Base-by-base conservation (phyloP, 2,113 vertebrate species). In the Anoura caudifer region DNA sequence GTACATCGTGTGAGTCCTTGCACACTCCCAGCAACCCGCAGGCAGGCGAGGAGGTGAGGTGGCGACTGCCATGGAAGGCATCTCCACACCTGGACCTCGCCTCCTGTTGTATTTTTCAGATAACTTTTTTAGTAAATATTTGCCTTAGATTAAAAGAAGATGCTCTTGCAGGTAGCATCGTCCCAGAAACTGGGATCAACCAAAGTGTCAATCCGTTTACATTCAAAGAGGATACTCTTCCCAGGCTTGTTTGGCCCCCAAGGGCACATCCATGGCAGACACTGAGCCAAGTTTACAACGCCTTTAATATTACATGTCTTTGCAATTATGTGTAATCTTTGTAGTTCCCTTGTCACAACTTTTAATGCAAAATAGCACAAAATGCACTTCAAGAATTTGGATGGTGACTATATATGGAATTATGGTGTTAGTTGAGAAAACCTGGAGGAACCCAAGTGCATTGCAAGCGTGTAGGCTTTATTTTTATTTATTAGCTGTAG, bases 401-500 rank as follows among this genome's bases (percentile, higher is more conserved):
- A 22, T 22, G 19, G 33, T 33, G 28, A 52, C 65, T 15, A 0
- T 76, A 19, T 28, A 28, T 31, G 16, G 69, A 91, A 43, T 36
- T 7, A 24, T 0, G 22, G 47, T 47, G 31, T 50, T 11, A 15
- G 50, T 56, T 5, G 47, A 93, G 69, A 41, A n/a, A n/a, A 1
- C n/a, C 94, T 4, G 11, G 15, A 6, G 3, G 54, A 47, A 36
- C 77, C 12, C 20, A 16, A 5, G 15, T 19, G 5, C 87, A 26
- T 26, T 69, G 83, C 41, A 56, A 43, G 86, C 31, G 2, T 2
- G 20, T 45, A 4, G 22, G 17, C 31, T n/a, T 72, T 82, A 47
- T 1, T 56, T 52, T 95, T 95, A 84, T 93, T 95, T 94, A 95
- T 92, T 79, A 65, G 92, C 96, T 2, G 31, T 47, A 24, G 50